Conservation (phyloP, 2,113 vertebrate genomes). For the Osmerus mordax region DNA sequence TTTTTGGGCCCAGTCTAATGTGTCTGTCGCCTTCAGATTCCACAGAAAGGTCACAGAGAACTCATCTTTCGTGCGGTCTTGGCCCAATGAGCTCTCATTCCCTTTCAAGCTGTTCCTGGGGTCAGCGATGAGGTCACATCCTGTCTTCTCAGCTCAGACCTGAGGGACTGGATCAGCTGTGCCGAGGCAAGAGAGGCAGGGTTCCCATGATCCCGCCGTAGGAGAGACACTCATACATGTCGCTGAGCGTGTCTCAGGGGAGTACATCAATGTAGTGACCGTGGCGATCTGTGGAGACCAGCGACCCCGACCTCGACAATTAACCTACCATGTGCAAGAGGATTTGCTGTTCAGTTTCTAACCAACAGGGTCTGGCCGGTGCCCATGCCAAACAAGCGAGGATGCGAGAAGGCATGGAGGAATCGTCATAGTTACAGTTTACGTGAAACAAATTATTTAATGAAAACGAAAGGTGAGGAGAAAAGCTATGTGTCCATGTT, state of each 20-base stretch:
- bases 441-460: not conserved
- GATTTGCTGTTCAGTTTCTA: conserved; percentile 1
- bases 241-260: conserved; percentile 50
- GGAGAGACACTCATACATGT: conserved; percentile 53
- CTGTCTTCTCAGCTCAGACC: conserved; percentile 67
- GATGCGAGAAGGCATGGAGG: no score
- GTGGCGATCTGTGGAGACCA: conserved; percentile 36
- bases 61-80: conserved; percentile 46
- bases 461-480: not conserved
- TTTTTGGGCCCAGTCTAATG: no score
- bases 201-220: conserved; percentile 60
- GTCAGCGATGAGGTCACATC: conserved; percentile 73
- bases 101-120: conserved; percentile 68
- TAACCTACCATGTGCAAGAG: conserved; percentile 53
- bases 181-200: conserved; percentile 50
- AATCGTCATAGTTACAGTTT: no score
- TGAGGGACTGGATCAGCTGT: conserved; percentile 59
- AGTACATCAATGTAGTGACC: conserved; percentile 47
- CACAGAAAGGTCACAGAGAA: conserved; percentile 32
- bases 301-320: conserved; percentile 49
- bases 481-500: no score
- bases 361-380: not conserved
- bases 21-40: no score
- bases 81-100: conserved; percentile 46
- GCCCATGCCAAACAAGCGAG: not conserved